Evolutionary conservation across 2,113 vertebrate species (phyloP), one percentile per base, ranked within the genome.

Genomic region (Oncorhynchus clarkii): DNA sequence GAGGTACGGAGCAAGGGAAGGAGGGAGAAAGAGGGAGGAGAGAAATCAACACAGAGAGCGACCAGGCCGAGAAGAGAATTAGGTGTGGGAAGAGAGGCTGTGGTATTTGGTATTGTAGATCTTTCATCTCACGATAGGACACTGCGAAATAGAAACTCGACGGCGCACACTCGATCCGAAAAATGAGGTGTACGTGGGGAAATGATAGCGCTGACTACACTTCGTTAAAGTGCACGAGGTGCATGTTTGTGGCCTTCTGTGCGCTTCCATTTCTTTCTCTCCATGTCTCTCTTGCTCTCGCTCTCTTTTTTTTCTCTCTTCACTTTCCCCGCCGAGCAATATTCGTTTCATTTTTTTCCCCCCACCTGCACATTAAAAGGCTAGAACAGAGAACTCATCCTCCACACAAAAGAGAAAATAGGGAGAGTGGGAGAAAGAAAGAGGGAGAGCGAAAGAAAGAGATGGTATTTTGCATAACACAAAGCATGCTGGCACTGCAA

Each of bases 401-500:
- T 77, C 57, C 20, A 27, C 18, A 34, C n/a, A 16, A 3, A n/a
- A 49, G 18, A 45, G 20, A 65, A 18, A 48, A n/a, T 64, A 78
- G 73, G 80, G 60, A 69, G n/a, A 27, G 39, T 77, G 79, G 59
- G 26, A 77, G 74, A 49, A 65, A 48, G 77, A 78, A 48, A 77
- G 54, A 65, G 11, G n/a, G 64, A 31, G 70, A 72, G 5, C 4
- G 16, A 31, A 27, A 60, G 49, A 31, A 13, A 57, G 11, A n/a
- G 22, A 26, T 0, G 3, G 12, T 68, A 67, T 60, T 83, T 81
- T 84, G 72, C 51, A 60, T 39, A 84, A 67, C 48, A 73, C 59
- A 65, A 67, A 74, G 57, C 75, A 57, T 68, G 77, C 85, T 79
- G 29, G 60, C 68, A 24, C 68, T 48, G 34, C 67, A 79, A 78